Base-by-base conservation (phyloP, 2,888 invertebrate genomes). In the Dicyrtomina minuta region DNA sequence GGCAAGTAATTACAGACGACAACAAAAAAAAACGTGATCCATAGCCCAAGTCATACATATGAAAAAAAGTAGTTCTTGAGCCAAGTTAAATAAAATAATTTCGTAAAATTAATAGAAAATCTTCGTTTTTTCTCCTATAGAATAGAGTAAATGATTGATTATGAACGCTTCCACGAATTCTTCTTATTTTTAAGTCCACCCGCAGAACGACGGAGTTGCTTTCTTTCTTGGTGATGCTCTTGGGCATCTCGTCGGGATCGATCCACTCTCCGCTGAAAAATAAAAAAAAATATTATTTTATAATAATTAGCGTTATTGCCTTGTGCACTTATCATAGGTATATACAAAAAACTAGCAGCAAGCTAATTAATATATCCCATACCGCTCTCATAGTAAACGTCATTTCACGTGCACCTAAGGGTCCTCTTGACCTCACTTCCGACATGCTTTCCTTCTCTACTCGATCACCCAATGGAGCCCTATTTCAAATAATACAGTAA, bases 341-440 rank as follows among this genome's bases (percentile, higher is more conserved):
- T 51, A 12, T 20, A 51, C 12, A 20, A 20, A 20, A 20, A 51
- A 24, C 10, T 13, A 13, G 27, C 2, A 24, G 26, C 5, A 20
- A 22, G 22, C 12, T 51, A 20, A 51, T 27, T 26, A 55, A 13
- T 26, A 55, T 55, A 26, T 26, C 3, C 20, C 74, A 75, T 80
- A 84, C 84, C 80, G 85, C 85, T 74, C 86, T 86, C 78, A 89
- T 85, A 3, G 85, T 85, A 79, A 92, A 93, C 22, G 89, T 89
- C 89, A 93, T 91, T 83, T 92, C 90, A 65, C 88, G 85, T 80
- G 89, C 92, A 53, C 92, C 89, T 13, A 87, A 81, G 0, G 89
- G 83, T 77, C 89, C 83, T 74, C 86, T 79, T 79, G 88, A 79
- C 81, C 84, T 81, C 79, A 86, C 81, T 79, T 82, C 64, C 55